Evolutionary conservation across 2,113 vertebrate species (phyloP), one percentile per base, ranked within the genome.

Genomic region (Tylochromis polylepis): DNA sequence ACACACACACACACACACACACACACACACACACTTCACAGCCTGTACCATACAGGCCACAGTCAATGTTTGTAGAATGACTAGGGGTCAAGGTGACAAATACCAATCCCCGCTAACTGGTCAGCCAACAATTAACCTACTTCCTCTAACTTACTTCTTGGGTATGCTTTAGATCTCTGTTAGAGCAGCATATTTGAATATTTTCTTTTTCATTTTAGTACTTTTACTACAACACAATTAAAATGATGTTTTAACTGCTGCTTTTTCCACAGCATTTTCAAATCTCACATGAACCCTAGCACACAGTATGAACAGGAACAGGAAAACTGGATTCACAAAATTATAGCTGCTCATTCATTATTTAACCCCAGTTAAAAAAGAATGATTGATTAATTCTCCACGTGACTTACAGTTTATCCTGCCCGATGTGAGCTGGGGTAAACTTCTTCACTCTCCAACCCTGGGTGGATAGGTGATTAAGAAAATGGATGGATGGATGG

Each of bases 11-110:
- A 34, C 34, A 4, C 27, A 29, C 80, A 78, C 62, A 24, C 57
- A 53, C 70, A 80, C 70, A 55, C 27, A 79, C 9, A 67, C 20
- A 49, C 53, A 46, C 83, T 82, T 85, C 79, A 43, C 53, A 83
- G 88, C n/a, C 59, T 59, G 36, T 79, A 49, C 65, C 81, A 80
- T 62, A 12, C 2, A 34, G 60, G 8, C 43, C 11, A 27, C n/a
- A 81, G n/a, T 31, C 43, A 60, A n/a, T 95, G 92, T 96, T 96
- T 96, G 94, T 56, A 91, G 89, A 95, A 84, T 56, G 56, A 81
- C 77, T 38, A 38, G 79, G 90, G 95, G 94, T 96, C 94, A 96
- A 95, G 94, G 95, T 95, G 94, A 95, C 94, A 88, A 93, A 93
- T 53, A 87, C 89, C 91, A 94, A 94, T 84, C 31, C 55, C 81